Conservation (phyloP, 2,113 vertebrate genomes). For the Nasalis larvatus region DNA sequence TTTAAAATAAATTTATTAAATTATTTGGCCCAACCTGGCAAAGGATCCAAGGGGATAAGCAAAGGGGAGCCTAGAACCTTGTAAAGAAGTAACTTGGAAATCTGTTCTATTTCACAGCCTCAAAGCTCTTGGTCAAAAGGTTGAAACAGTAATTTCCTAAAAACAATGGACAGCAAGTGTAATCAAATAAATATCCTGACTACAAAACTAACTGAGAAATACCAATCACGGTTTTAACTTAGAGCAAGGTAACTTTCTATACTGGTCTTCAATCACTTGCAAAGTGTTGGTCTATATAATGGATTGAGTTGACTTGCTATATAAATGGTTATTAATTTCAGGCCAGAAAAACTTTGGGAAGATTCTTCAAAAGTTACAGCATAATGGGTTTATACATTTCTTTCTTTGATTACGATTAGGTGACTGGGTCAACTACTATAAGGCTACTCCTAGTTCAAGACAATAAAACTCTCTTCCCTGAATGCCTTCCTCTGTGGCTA, state of each 20-base stretch:
- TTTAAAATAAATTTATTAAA: not conserved
- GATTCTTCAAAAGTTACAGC: not conserved
- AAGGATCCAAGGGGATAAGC: not conserved
- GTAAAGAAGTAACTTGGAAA: not conserved
- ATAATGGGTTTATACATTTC: not conserved
- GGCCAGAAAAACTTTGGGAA: not conserved
- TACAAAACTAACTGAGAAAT: not conserved
- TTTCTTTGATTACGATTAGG: not conserved
- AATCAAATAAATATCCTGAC: not conserved
- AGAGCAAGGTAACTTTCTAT: not conserved
- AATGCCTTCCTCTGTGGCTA: not conserved
- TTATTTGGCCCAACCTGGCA: not conserved
- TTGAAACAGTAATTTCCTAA: not conserved
- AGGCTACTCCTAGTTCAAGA: not conserved
- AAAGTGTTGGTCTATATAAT: not conserved
- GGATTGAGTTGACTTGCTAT: not conserved
- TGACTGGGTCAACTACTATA: not conserved
- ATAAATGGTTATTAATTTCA: not conserved
- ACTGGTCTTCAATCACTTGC: not conserved
- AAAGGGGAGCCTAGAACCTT: not conserved
- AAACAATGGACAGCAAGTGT: not conserved
- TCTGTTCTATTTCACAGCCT: not conserved
- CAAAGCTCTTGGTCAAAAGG: not conserved
- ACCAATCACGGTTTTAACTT: not conserved
- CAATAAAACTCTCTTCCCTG: not conserved